Evolutionary conservation across 2,797 vertebrate genomes (phyloP).

Genomic region (Macrochelys suwanniensis): DNA sequence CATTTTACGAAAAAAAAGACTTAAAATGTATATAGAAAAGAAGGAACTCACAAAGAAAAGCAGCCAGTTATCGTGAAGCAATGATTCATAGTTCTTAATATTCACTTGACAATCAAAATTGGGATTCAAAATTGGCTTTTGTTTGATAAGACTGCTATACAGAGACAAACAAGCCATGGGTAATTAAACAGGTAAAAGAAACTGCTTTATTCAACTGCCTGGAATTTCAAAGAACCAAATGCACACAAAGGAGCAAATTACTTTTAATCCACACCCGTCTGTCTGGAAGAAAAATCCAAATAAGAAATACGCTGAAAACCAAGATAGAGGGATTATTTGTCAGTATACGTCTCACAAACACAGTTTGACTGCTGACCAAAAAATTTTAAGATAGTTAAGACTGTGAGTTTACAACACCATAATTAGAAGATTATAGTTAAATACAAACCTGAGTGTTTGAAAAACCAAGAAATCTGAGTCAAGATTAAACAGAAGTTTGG

Average conservation of each 20-base stretch:
- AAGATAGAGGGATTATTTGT: background rate
- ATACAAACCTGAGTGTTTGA: background rate
- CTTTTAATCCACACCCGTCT: background rate
- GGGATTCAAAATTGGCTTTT: conserved; percentile 56
- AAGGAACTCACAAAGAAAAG: background rate
- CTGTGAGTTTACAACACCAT: background rate
- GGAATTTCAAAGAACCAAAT: conserved; percentile 18
- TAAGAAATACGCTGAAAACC: background rate
- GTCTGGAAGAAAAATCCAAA: background rate
- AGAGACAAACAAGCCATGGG: conserved; percentile 42
- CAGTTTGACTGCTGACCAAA: background rate
- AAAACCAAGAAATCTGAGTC: background rate
- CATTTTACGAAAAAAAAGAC: background rate
- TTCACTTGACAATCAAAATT: conserved; percentile 1
- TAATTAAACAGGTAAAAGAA: conserved; percentile 67
- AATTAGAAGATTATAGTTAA: background rate
- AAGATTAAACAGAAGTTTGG: background rate
- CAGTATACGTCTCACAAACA: background rate
- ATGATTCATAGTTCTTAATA: conserved; percentile 53
- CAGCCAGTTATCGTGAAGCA: background rate
- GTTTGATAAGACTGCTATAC: conserved; percentile 35
- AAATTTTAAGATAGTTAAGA: background rate
- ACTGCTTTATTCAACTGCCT: background rate
- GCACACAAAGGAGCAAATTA: background rate
- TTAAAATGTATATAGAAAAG: background rate